A percentile compares a stretch with the other conserved stretches of the same genome.
Conservation (phyloP, 2,113 vertebrate genomes). For the Rhinopomastus cyanomelas region DNA sequence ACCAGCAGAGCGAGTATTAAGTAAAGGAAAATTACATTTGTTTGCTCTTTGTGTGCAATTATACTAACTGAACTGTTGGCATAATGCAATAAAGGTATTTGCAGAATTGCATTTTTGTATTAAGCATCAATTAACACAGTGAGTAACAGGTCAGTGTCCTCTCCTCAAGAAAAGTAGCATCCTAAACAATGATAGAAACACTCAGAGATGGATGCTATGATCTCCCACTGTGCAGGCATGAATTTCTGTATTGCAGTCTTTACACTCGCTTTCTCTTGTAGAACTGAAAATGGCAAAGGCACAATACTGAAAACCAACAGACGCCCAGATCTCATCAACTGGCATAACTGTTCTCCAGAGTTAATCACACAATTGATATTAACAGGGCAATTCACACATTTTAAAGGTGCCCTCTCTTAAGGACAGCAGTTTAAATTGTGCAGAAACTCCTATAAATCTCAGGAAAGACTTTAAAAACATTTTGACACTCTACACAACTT, state of each 20-base stretch:
- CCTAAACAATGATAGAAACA: neutral
- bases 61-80: conserved; percentile 72
- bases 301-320: neutral
- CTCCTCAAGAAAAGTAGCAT: neutral
- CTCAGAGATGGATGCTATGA: neutral
- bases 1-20: conserved; percentile 69
- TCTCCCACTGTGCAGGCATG: neutral
- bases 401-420: neutral
- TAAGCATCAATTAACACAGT: conserved; percentile 46
- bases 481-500: neutral
- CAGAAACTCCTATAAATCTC: neutral
- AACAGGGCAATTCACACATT: neutral
- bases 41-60: conserved; percentile 76
- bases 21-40: conserved; percentile 75
- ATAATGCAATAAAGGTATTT: conserved; percentile 69
- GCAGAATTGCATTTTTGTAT: conserved; percentile 51
- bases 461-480: neutral
- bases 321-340: neutral
- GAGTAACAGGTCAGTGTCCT: neutral
- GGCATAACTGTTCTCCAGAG: neutral
- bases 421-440: neutral
- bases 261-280: neutral
- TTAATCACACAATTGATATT: neutral
- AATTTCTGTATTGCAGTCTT: neutral
- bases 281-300: neutral